Percentiles rank a stretch among this genome's conserved stretches.
Conservation (phyloP, 2,113 vertebrate genomes). For the Tupaia chinensis region DNA sequence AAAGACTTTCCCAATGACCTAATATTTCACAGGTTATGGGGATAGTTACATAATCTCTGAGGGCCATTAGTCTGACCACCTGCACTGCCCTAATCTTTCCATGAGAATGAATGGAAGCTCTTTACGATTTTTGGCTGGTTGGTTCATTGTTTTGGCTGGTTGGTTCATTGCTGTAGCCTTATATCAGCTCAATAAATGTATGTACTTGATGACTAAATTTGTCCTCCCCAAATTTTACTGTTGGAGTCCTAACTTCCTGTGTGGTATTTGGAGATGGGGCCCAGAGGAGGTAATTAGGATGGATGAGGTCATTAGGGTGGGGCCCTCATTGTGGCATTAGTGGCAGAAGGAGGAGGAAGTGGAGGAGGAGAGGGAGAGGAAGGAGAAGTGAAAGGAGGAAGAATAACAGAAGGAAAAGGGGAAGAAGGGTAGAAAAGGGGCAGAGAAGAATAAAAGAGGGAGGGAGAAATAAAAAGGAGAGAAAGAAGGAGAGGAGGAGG, state of each 20-base stretch:
- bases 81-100: background rate
- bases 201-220: background rate
- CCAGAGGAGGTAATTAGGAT: background rate
- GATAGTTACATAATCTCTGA: background rate
- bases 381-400: background rate
- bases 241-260: background rate
- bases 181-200: background rate
- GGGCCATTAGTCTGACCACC: background rate
- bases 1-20: background rate
- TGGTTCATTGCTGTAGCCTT: background rate
- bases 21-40: background rate
- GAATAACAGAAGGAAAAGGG: background rate
- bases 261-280: background rate
- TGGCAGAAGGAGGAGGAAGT: background rate
- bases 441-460: background rate
- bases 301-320: background rate
- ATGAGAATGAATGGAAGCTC: background rate
- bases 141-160: slow-evolving; percentile 4
- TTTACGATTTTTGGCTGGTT: background rate
- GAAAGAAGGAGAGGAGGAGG: background rate
- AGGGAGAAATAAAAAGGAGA: background rate
- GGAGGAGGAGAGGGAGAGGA: background rate
- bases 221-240: background rate
- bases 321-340: background rate
- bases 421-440: background rate